phyloP scores from a whole-genome alignment of 2,888 invertebrate species.

The Rotaria magnacalcarata region DNA sequence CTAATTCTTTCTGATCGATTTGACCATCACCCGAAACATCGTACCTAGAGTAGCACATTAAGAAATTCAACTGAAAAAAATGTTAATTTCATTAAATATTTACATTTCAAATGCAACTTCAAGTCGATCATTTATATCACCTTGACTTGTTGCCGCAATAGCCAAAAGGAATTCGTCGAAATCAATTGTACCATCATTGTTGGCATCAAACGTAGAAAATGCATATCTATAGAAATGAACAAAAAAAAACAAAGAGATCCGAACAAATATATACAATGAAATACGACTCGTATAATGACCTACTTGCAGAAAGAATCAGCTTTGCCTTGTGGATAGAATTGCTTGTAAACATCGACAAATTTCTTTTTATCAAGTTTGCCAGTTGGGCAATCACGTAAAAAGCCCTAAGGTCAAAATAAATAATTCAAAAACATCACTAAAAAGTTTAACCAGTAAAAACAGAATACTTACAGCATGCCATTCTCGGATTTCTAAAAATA shows the following conservation, averaged over 20 bases:
- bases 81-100: neutral
- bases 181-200: neutral
- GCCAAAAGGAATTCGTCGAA: neutral
- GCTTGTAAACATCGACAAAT: conserved; percentile 45
- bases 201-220: neutral
- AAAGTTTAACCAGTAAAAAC: neutral
- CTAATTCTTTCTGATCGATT: conserved; percentile 45
- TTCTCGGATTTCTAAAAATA: neutral
- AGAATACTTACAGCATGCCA: neutral
- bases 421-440: neutral
- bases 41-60: too few species aligned
- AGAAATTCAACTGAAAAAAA: neutral
- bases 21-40: conserved; percentile 38
- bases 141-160: conserved; percentile 10
- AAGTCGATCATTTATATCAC: neutral
- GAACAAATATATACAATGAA: too few species aligned
- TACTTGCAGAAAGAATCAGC: conserved; percentile 45
- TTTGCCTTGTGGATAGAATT: conserved; percentile 46
- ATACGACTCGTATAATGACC: too few species aligned
- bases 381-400: conserved; percentile 1
- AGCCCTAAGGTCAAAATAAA: neutral
- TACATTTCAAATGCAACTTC: conserved; percentile 37
- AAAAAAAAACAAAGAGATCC: neutral
- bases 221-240: neutral
- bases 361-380: conserved; percentile 40